Conservation (phyloP, 2,797 vertebrate species). For the Dermochelys coriacea region DNA sequence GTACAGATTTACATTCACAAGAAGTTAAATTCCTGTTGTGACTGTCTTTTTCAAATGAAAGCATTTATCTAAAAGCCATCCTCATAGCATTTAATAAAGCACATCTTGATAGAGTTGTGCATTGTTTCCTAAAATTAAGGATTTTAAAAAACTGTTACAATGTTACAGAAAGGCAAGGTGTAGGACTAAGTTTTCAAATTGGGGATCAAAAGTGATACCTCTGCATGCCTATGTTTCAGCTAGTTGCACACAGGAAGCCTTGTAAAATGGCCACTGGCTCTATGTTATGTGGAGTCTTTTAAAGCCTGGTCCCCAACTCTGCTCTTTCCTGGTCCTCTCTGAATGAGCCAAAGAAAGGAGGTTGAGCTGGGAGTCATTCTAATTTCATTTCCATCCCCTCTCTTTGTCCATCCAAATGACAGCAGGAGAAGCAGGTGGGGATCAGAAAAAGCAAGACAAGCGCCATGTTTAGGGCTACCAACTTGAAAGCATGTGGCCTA, state of each 20-base stretch:
- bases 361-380: not conserved
- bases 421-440: not conserved
- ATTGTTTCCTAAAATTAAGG: not conserved
- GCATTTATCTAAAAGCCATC: not conserved
- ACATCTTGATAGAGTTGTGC: fast-evolving
- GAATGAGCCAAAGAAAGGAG: not conserved
- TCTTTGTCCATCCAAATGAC: not conserved
- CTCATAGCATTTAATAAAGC: not conserved
- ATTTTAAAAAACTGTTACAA: not conserved
- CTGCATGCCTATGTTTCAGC: not conserved
- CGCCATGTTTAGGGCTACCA: not conserved
- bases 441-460: not conserved
- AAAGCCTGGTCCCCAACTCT: not conserved
- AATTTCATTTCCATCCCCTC: not conserved
- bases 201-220: not conserved
- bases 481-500: not conserved
- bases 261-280: not conserved
- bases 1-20: not conserved
- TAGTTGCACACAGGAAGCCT: not conserved
- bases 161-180: not conserved
- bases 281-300: not conserved
- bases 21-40: not conserved
- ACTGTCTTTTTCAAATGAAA: not conserved
- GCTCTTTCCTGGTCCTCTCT: not conserved
- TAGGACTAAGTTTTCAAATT: not conserved